These are phyloP conservation scores for Catharus fuscescens DNA, from an alignment of 2,113 vertebrate genomes.

Conservation along the genomic window DNA sequence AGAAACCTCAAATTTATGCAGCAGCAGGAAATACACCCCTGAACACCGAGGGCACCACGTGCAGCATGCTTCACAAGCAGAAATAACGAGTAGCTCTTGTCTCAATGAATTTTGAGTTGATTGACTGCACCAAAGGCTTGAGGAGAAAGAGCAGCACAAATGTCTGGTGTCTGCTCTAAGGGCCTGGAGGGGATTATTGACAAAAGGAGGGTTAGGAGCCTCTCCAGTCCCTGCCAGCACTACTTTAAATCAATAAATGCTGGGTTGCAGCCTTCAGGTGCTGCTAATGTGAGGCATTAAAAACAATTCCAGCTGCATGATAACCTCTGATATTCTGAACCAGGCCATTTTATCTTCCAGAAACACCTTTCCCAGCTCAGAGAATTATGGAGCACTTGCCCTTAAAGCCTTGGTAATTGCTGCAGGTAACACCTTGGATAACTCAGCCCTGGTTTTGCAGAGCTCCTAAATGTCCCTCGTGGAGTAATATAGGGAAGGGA, in stretches of 20 bases:
- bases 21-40: not conserved
- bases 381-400: conserved; percentile 19
- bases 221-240: not conserved
- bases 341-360: not conserved
- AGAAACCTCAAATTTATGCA: not conserved
- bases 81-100: not conserved
- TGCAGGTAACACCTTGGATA: conserved; percentile 10
- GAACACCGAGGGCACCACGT: accelerated
- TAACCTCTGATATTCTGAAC: conserved; percentile 16
- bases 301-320: not conserved
- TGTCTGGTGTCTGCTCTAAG: not conserved
- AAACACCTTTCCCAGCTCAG: conserved; percentile 1
- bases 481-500: not conserved
- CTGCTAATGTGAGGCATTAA: not conserved
- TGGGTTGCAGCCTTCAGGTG: not conserved
- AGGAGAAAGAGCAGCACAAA: not conserved
- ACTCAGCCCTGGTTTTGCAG: not conserved
- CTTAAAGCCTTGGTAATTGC: conserved; percentile 6
- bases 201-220: not conserved
- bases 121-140: not conserved
- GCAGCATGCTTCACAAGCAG: not conserved
- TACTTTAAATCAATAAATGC: not conserved
- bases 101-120: not conserved
- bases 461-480: not conserved
- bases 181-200: not conserved